Evolutionary conservation across 2,888 invertebrate species (phyloP).

Genomic region (Polydrusus pterygomalis): DNA sequence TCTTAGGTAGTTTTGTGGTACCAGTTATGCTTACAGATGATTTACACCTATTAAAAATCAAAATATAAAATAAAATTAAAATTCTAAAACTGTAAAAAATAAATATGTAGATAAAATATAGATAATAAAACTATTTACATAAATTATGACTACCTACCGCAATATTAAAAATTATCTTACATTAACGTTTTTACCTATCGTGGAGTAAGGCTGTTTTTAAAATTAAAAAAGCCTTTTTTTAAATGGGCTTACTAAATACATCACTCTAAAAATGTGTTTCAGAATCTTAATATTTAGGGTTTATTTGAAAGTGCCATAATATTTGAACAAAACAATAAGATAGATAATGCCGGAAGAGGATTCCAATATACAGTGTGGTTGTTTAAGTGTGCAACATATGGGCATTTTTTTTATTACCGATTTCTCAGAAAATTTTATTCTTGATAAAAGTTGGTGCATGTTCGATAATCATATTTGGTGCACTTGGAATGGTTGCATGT

Average conservation of each 20-base stretch:
- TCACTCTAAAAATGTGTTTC: background rate
- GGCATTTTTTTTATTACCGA: too few species aligned
- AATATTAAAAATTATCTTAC: constrained; percentile 10
- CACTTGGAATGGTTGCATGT: too few species aligned
- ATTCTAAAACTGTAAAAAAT: constrained; percentile 33
- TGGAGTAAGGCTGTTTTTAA: constrained; percentile 3
- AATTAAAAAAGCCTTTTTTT: constrained; percentile 2
- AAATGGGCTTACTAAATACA: background rate
- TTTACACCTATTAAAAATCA: constrained; percentile 18
- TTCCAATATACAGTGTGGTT: too few species aligned
- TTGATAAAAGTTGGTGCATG: too few species aligned
- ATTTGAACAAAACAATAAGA: too few species aligned
- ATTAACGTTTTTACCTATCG: constrained; percentile 7
- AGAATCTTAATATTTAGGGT: background rate
- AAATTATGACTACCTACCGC: constrained; percentile 8
- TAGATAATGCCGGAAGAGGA: too few species aligned
- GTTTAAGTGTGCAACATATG: too few species aligned
- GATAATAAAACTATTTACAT: constrained; percentile 20
- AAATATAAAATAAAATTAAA: constrained; percentile 8
- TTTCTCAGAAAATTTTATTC: too few species aligned
- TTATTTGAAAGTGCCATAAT: too few species aligned
- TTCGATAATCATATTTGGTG: too few species aligned
- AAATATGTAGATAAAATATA: constrained; percentile 4
- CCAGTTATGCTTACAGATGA: constrained; percentile 20
- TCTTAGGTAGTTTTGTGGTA: constrained; percentile 31